These are phyloP conservation scores for Monomorium pharaonis DNA, from an alignment of 1,140 invertebrate genomes.

Conservation along the genomic window DNA sequence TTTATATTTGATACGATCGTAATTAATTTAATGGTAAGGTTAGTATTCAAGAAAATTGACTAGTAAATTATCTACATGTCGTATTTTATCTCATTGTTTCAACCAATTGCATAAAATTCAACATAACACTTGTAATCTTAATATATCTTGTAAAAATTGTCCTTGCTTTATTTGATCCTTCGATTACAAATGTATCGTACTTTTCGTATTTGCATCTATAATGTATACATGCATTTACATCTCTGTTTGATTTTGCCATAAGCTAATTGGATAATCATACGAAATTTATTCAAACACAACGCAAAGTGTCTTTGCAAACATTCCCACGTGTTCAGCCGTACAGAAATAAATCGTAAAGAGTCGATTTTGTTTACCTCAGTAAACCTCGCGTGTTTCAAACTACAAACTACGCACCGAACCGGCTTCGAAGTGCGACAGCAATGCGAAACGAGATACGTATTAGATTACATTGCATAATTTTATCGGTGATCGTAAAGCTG, in stretches of 20 bases:
- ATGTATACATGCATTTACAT: not conserved
- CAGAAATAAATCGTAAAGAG: conserved; percentile 47
- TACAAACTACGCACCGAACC: conserved; percentile 56
- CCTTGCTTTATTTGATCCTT: not conserved
- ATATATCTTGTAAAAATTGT: not conserved
- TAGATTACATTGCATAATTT: conserved; percentile 83
- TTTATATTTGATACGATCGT: not conserved
- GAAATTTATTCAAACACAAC: not conserved
- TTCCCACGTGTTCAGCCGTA: not conserved
- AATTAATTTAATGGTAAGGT: not conserved
- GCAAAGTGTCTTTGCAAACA: not conserved
- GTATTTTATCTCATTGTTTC: conserved; percentile 7
- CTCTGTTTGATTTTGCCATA: not conserved
- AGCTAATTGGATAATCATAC: not conserved
- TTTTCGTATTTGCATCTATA: not conserved
- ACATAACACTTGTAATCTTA: not conserved
- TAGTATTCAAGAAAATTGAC: not conserved
- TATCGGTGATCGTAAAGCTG: conserved; percentile 80
- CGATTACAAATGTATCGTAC: not conserved
- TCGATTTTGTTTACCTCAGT: conserved; percentile 54
- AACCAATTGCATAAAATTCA: not conserved
- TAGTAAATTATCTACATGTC: not conserved
- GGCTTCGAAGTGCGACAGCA: conserved; percentile 64
- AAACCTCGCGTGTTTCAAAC: conserved; percentile 58
- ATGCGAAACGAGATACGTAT: conserved; percentile 79